These are phyloP conservation scores for Porphyrio hochstetteri DNA, from an alignment of 2,113 vertebrate genomes.

Conservation along the genomic window DNA sequence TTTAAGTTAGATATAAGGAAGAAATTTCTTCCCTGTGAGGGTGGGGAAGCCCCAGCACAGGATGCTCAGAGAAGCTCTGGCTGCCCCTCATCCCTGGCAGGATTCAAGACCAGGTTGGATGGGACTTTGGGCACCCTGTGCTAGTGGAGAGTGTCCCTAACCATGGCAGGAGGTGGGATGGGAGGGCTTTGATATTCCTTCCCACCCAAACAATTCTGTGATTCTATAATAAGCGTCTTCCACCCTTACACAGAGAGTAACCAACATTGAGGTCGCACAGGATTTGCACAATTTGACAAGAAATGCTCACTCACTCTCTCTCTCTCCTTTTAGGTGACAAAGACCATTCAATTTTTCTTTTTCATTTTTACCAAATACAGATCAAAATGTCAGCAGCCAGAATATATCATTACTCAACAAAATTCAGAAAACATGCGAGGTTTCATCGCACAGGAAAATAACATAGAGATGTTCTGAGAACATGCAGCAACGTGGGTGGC, in stretches of 20 bases:
- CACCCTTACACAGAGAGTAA: neutral
- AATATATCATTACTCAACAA: neutral
- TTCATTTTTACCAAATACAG: neutral
- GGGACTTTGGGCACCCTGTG: no score
- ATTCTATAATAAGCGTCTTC: neutral
- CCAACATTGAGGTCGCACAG: neutral
- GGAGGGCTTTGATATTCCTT: no score
- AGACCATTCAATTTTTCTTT: neutral
- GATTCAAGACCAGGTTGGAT: no score
- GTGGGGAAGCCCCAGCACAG: no score
- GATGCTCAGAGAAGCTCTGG: no score
- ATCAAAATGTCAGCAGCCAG: neutral
- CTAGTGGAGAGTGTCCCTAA: no score
- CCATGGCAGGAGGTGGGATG: no score
- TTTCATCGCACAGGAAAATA: neutral
- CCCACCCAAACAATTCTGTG: no score
- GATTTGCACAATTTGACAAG: neutral
- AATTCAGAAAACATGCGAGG: conserved; percentile 15
- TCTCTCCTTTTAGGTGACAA: neutral
- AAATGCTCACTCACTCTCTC: neutral
- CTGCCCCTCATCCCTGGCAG: no score
- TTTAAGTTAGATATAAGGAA: no score
- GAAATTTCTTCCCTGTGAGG: no score
- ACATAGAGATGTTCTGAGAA: conserved; percentile 27
- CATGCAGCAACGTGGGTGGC: conserved; percentile 19